phyloP scores from a whole-genome alignment of 2,113 vertebrate genomes.

The Barbus barbus region DNA sequence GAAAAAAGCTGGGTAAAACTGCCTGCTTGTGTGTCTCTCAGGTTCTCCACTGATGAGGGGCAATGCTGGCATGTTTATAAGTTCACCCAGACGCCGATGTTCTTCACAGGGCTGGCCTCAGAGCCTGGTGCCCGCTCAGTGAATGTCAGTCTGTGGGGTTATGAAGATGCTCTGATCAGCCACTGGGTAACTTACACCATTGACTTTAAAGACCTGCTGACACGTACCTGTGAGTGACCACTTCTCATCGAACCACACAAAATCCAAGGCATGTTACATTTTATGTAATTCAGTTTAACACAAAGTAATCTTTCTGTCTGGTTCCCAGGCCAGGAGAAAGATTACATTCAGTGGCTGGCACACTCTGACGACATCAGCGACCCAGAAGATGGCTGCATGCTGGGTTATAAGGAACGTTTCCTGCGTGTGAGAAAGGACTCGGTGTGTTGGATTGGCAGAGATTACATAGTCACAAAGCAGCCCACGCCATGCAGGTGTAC shows the following conservation, averaged over 20 bases:
- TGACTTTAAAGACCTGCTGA: constrained; percentile 86
- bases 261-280: neutral
- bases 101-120: constrained; percentile 88
- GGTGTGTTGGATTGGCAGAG: constrained; percentile 87
- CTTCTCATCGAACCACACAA: neutral
- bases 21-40: constrained; percentile 56
- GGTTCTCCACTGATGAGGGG: constrained; percentile 93
- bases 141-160: constrained; percentile 94
- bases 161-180: constrained; percentile 75
- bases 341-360: constrained; percentile 89
- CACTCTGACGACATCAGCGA: constrained; percentile 83
- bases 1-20: neutral
- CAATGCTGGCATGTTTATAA: constrained; percentile 87
- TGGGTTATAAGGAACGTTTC: constrained; percentile 90
- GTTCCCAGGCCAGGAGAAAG: constrained; percentile 78
- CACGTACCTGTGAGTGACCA: constrained; percentile 81
- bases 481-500: constrained; percentile 84
- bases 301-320: neutral
- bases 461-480: constrained; percentile 79
- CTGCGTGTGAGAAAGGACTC: constrained; percentile 86
- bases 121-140: constrained; percentile 90
- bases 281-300: neutral
- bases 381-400: constrained; percentile 84
- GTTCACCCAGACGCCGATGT: constrained; percentile 82
- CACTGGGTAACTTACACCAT: constrained; percentile 91